Evolutionary conservation across 2,888 invertebrate species (phyloP).

Genomic region (Lordiphosa andalusiaca): DNA sequence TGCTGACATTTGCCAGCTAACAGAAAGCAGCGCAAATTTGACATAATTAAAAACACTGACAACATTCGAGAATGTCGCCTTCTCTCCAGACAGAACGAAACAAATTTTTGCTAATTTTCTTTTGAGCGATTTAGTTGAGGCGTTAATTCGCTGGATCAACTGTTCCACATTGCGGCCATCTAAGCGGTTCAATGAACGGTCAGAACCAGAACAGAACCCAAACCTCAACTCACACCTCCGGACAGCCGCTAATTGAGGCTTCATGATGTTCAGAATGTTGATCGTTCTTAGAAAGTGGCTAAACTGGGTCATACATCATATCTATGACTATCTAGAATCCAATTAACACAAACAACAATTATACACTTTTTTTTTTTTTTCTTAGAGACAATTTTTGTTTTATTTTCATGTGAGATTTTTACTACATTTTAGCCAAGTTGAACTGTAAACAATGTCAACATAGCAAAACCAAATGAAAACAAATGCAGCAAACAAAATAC

Average conservation of each 20-base stretch:
- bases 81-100: constrained; percentile 18
- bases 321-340: too few relatives aligned
- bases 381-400: not conserved
- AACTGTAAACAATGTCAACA: constrained; percentile 74
- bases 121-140: constrained; percentile 42
- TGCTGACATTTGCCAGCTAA: constrained; percentile 70
- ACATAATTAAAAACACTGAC: constrained; percentile 67
- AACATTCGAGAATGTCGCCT: constrained; percentile 11
- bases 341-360: too few relatives aligned
- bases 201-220: not conserved
- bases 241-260: constrained; percentile 42
- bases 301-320: too few relatives aligned
- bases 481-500: constrained; percentile 73
- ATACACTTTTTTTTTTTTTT: too few relatives aligned
- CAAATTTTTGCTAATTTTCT: constrained; percentile 59
- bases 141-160: constrained; percentile 59
- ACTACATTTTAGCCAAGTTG: constrained; percentile 68
- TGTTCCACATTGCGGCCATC: constrained; percentile 37
- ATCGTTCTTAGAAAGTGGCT: too few relatives aligned
- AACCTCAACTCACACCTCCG: too few relatives aligned
- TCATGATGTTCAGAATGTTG: constrained; percentile 16
- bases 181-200: constrained; percentile 58
- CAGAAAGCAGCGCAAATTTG: constrained; percentile 56
- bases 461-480: constrained; percentile 69
- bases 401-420: constrained; percentile 50